Percentiles rank a stretch among this genome's conserved stretches.
Conservation (phyloP, 2,888 invertebrate species). For the Lasioglossum leucozonium region DNA sequence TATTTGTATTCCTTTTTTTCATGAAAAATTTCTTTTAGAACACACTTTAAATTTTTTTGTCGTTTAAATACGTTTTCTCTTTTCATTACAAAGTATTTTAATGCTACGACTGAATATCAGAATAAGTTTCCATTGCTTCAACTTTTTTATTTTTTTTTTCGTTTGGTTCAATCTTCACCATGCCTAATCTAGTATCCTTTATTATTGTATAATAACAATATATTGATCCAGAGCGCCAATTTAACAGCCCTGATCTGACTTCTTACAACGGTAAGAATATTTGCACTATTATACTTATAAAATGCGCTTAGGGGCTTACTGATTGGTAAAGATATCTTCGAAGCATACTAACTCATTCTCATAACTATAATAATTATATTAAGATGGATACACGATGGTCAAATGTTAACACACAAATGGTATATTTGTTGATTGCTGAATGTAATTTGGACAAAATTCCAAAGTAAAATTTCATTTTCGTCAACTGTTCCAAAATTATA, state of each 20-base stretch:
- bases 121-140: constrained; percentile 1
- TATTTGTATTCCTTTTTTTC: background rate
- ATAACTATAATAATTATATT: constrained; percentile 16
- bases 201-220: constrained; percentile 16
- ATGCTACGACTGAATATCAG: constrained; percentile 32
- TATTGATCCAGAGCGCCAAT: background rate
- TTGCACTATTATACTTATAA: constrained; percentile 31
- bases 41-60: constrained; percentile 12
- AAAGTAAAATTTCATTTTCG: background rate
- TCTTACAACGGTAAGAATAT: constrained; percentile 26
- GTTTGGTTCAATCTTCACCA: background rate
- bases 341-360: constrained; percentile 23
- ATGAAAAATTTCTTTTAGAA: constrained; percentile 15
- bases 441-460: background rate
- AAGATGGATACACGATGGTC: constrained; percentile 23
- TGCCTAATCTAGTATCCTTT: background rate
- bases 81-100: constrained; percentile 29
- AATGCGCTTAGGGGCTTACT: constrained; percentile 28
- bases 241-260: constrained; percentile 31
- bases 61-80: background rate
- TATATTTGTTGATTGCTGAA: constrained; percentile 3
- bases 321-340: constrained; percentile 24
- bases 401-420: constrained; percentile 27
- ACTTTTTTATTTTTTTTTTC: background rate
- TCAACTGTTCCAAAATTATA: background rate